phyloP scores from a whole-genome alignment of 2,113 vertebrate genomes.

The Progne subis region DNA sequence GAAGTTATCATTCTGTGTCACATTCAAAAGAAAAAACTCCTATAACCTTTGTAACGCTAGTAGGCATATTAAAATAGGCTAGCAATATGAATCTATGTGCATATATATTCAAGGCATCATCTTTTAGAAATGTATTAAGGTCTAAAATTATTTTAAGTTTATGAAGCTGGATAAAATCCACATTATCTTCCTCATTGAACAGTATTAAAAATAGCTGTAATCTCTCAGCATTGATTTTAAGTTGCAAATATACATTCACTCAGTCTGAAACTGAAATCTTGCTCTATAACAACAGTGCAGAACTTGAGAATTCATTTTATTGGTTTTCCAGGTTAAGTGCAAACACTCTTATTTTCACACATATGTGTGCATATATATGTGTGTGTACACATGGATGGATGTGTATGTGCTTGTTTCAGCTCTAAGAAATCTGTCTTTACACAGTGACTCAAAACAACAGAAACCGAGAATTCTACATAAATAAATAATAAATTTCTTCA shows the following conservation, averaged over 20 bases:
- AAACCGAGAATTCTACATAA: neutral
- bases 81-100: neutral
- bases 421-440: neutral
- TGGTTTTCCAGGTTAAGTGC: neutral
- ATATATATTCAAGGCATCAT: neutral
- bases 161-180: neutral
- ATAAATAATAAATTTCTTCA: neutral
- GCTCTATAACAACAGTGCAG: neutral
- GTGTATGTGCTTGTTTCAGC: neutral
- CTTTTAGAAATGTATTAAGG: neutral
- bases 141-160: neutral
- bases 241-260: neutral
- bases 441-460: neutral
- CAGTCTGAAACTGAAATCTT: neutral
- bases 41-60: neutral
- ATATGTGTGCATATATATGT: fast-evolving
- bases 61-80: neutral
- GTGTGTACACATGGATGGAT: neutral
- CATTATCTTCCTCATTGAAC: fast-evolving
- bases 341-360: neutral
- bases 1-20: neutral
- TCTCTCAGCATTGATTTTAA: neutral
- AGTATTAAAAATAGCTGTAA: neutral
- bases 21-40: neutral
- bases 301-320: neutral